Evolutionary conservation across 2,888 invertebrate genomes (phyloP), one percentile per base, ranked within the genome.

Genomic region (Cantharis rustica): DNA sequence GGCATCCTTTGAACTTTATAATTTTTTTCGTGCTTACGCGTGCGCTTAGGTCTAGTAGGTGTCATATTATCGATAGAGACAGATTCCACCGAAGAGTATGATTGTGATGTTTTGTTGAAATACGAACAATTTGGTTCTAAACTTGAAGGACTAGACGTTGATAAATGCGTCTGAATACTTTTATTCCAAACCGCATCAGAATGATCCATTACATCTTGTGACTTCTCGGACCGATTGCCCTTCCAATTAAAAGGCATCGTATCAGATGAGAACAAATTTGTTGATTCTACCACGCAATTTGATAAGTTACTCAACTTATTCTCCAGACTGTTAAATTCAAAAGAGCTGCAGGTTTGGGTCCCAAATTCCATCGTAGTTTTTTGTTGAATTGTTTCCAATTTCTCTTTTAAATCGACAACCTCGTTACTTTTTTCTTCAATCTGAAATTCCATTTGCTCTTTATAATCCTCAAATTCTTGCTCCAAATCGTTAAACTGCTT

Each of bases 401-500:
- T 89, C 15, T 88, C 88, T 78, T 90, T 90, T 15, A 93, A 85
- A 31, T 88, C 84, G 16, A 86, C 86, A 23, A 93, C 91, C 86
- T 93, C 91, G 78, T 89, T 87, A 3, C 90, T 89, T 83, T 90
- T 92, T 71, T 89, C 89, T n/a, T 88, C 88, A 0, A 92, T 86
- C 77, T 92, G 89, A 70, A 88, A 87, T 80, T 90, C 89, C 9
- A 89, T 89, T 75, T 90, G 89, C 17, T 86, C 84, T 78, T 90
- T 91, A 82, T 91, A 90, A 61, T 90, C 90, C 66, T 92, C 92
- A 81, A 91, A 92, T 86, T 95, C 94, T 15, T 92, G 91, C 86
- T 95, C 94, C 13, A 95, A 88, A 83, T 94, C 93, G 0, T 91
- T 90, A 81, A 93, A 93, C 88, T 94, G 92, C 83, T 93, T 92